Evolutionary conservation across 2,113 vertebrate genomes (phyloP).

Genomic region (Smithornis capensis): DNA sequence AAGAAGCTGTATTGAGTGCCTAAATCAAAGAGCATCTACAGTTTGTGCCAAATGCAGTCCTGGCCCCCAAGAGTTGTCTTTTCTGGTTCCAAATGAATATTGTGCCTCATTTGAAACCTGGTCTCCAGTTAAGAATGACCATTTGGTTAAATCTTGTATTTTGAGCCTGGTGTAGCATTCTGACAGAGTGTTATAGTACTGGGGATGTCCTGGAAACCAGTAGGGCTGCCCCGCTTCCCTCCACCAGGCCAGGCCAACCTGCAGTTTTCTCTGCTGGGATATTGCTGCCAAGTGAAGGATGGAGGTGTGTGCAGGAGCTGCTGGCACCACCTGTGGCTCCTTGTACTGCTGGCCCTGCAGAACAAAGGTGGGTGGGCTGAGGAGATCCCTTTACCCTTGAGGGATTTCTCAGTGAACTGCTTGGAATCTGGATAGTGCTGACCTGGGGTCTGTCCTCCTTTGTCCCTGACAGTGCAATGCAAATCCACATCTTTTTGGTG

Average conservation of each 20-base stretch:
- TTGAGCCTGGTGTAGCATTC: not conserved
- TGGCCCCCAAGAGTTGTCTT: not conserved
- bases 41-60: not conserved
- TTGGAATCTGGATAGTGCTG: not conserved
- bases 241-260: not conserved
- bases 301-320: not conserved
- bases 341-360: not conserved
- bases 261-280: not conserved
- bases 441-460: not conserved
- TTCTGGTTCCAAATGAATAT: not conserved
- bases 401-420: not conserved
- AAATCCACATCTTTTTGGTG: not conserved
- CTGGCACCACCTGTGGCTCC: not conserved
- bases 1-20: not conserved
- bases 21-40: not conserved
- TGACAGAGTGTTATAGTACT: not conserved
- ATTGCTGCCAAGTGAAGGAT: not conserved
- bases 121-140: not conserved
- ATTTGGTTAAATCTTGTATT: not conserved
- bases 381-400: not conserved
- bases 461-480: not conserved
- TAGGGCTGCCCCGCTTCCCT: not conserved
- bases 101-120: not conserved
- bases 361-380: not conserved
- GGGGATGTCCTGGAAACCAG: not conserved